phyloP scores from a whole-genome alignment of 1,140 invertebrate genomes.

The Pachypsylla venusta region DNA sequence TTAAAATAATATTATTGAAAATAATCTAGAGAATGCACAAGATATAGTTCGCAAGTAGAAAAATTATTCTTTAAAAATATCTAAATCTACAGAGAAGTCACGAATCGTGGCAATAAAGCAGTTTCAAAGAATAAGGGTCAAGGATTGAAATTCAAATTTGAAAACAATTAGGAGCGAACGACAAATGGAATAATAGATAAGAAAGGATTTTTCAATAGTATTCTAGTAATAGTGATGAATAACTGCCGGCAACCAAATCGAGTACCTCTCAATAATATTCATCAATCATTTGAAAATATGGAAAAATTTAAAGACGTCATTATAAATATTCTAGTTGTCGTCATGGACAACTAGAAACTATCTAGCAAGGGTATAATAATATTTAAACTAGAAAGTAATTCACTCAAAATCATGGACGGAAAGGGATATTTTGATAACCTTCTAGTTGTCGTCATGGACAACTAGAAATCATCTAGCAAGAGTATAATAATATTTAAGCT shows the following conservation, averaged over 20 bases:
- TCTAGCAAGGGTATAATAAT: too few species aligned
- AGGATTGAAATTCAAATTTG: too few species aligned
- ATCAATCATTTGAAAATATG: neutral
- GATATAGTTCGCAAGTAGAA: neutral
- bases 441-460: too few species aligned
- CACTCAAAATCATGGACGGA: too few species aligned
- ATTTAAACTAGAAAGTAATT: too few species aligned
- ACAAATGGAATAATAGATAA: neutral
- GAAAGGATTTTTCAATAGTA: neutral
- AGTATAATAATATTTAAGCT: too few species aligned
- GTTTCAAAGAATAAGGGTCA: too few species aligned
- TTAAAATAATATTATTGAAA: neutral
- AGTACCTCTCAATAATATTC: neutral
- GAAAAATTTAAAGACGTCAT: neutral
- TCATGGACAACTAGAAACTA: neutral
- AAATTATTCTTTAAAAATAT: neutral
- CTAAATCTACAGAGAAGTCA: neutral
- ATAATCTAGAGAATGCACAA: neutral
- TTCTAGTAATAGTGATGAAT: neutral
- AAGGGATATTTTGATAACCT: too few species aligned
- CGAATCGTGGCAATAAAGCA: neutral
- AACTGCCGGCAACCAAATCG: neutral
- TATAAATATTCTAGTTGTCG: neutral
- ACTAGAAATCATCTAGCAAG: too few species aligned
- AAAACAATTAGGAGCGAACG: too few species aligned